Percentiles rank a stretch among this genome's conserved stretches.
phyloP scores from a whole-genome alignment of 2,797 vertebrate genomes.

The Alcedo quadribrachys region DNA sequence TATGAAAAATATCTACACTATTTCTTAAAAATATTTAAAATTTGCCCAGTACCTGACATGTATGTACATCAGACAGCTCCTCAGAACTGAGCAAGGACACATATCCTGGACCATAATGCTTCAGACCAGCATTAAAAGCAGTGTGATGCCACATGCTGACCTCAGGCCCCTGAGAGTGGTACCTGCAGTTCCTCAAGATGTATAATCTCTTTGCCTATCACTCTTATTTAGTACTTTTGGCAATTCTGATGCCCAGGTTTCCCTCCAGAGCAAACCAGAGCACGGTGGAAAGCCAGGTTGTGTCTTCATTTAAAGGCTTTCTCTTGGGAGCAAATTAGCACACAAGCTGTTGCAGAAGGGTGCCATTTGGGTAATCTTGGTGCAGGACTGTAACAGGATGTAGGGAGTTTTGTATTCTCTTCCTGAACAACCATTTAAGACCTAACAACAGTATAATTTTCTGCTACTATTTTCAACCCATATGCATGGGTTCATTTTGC shows the following conservation, averaged over 20 bases:
- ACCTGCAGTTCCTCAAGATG: neutral
- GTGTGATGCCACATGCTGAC: neutral
- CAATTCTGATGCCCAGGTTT: neutral
- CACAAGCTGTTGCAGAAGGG: neutral
- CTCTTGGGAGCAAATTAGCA: constrained; percentile 2
- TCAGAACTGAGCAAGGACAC: neutral
- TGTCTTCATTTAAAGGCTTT: neutral
- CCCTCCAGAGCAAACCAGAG: neutral
- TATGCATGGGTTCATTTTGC: neutral
- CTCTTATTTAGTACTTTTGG: neutral
- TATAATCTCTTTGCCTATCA: neutral
- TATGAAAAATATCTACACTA: neutral
- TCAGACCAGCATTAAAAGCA: neutral
- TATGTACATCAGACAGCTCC: neutral
- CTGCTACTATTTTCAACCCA: neutral
- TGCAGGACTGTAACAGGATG: neutral
- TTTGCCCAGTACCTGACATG: neutral
- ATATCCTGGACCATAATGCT: neutral
- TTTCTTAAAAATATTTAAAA: neutral
- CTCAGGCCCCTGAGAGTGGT: neutral
- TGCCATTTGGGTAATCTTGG: neutral
- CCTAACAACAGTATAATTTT: neutral
- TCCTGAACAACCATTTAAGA: neutral
- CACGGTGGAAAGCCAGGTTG: neutral
- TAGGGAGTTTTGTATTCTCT: neutral